Percentiles rank a stretch among this genome's conserved stretches.
Conservation (phyloP, 2,797 vertebrate genomes). For the Gephyroberyx darwinii region DNA sequence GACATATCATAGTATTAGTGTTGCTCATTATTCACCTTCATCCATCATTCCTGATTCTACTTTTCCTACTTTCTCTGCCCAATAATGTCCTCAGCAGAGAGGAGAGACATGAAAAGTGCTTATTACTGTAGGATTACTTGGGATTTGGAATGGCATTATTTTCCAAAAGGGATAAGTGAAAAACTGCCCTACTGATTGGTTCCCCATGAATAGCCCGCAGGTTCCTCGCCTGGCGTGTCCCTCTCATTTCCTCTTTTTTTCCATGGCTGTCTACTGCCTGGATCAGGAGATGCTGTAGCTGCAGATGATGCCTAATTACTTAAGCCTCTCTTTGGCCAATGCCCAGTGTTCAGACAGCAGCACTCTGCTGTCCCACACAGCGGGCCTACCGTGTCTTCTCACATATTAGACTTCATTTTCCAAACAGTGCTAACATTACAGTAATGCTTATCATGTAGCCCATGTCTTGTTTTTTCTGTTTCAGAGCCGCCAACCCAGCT, state of each 20-base stretch:
- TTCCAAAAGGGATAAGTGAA: conserved; percentile 36
- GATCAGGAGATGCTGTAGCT: conserved; percentile 12
- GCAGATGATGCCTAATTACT: conserved; percentile 27
- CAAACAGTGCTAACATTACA: not conserved
- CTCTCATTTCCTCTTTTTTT: conserved; percentile 20
- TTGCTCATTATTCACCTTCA: conserved; percentile 28
- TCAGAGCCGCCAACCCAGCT: conserved; percentile 65
- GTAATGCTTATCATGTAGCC: conserved; percentile 3
- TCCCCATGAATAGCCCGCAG: conserved; percentile 29
- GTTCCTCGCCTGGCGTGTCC: conserved; percentile 5
- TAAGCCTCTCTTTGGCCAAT: conserved; percentile 15
- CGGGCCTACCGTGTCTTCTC: not conserved
- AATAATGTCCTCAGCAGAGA: conserved; percentile 23
- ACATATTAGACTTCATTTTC: not conserved
- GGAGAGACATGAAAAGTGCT: conserved; percentile 39
- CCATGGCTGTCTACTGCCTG: conserved; percentile 25
- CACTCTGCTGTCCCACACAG: not conserved
- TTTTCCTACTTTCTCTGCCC: conserved; percentile 30
- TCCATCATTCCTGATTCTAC: conserved; percentile 16
- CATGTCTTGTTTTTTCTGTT: conserved; percentile 37
- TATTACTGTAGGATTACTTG: conserved; percentile 53
- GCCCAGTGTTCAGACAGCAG: conserved; percentile 5
- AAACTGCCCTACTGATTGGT: conserved; percentile 20
- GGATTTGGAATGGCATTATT: conserved; percentile 36
- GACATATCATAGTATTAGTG: conserved; percentile 4